phyloP scores from a whole-genome alignment of 2,888 invertebrate genomes.

The Melanchra persicariae region DNA sequence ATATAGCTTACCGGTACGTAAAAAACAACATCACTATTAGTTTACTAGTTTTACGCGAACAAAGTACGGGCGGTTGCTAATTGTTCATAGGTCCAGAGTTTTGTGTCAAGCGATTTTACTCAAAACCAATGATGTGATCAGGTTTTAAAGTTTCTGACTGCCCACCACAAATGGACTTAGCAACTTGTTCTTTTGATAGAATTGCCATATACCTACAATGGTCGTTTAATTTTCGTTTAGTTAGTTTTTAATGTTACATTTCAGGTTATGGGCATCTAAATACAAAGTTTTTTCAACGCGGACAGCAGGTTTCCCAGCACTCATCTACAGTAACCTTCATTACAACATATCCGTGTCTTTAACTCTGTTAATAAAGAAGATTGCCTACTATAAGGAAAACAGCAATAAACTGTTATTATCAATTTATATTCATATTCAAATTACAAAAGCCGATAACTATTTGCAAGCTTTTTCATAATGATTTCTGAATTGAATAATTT shows the following conservation, averaged over 20 bases:
- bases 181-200: no score
- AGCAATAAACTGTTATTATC: background rate
- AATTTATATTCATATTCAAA: background rate
- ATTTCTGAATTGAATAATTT: background rate
- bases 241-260: background rate
- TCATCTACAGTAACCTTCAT: background rate
- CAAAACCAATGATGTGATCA: no score
- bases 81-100: background rate
- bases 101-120: background rate
- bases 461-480: background rate
- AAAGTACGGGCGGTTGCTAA: no score
- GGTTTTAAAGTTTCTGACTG: no score
- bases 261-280: background rate
- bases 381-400: constrained; percentile 4
- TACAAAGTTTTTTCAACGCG: background rate
- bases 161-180: no score
- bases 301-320: background rate
- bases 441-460: background rate
- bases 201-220: no score
- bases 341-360: background rate
- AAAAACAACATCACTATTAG: no score
- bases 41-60: no score
- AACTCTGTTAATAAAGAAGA: background rate
- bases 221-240: no score
- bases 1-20: no score